Evolutionary conservation across 2,888 invertebrate genomes (phyloP).

Genomic region (Tetrapedia diversipes): DNA sequence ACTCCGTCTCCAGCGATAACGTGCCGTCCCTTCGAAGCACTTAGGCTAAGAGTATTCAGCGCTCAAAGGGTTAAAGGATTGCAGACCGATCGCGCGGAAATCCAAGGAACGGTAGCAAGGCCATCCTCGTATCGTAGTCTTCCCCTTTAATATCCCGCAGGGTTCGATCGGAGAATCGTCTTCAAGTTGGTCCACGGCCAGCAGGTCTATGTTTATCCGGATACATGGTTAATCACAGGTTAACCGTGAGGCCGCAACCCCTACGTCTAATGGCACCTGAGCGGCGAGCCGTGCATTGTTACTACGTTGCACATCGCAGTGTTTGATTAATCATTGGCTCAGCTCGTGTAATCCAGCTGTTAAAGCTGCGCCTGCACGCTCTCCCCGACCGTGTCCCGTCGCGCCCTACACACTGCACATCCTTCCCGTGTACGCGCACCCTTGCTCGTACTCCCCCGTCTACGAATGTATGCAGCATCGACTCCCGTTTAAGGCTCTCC

Average conservation of each 20-base stretch:
- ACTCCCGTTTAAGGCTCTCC: constrained; percentile 7
- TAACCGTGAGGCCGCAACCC: constrained; percentile 68
- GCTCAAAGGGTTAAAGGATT: no score
- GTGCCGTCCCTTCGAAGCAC: no score
- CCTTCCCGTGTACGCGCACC: constrained; percentile 24
- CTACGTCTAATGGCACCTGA: constrained; percentile 71
- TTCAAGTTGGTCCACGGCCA: constrained; percentile 60
- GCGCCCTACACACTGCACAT: constrained; percentile 28
- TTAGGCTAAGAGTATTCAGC: no score
- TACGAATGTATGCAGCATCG: constrained; percentile 1
- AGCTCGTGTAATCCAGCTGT: constrained; percentile 73
- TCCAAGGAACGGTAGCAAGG: no score
- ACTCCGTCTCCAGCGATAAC: no score
- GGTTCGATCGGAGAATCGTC: constrained; percentile 54
- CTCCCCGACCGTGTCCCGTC: constrained; percentile 24
- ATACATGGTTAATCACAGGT: constrained; percentile 73
- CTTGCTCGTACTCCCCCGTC: constrained; percentile 15
- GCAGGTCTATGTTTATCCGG: constrained; percentile 64
- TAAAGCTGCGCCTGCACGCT: constrained; percentile 64
- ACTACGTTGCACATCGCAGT: constrained; percentile 65
- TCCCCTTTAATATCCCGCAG: constrained; percentile 51
- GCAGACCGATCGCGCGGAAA: no score
- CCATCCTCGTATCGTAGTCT: no score
- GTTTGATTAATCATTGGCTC: constrained; percentile 78
- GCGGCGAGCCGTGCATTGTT: constrained; percentile 73